These are phyloP conservation scores for Erannis defoliaria DNA, from an alignment of 2,888 invertebrate species.

Conservation along the genomic window DNA sequence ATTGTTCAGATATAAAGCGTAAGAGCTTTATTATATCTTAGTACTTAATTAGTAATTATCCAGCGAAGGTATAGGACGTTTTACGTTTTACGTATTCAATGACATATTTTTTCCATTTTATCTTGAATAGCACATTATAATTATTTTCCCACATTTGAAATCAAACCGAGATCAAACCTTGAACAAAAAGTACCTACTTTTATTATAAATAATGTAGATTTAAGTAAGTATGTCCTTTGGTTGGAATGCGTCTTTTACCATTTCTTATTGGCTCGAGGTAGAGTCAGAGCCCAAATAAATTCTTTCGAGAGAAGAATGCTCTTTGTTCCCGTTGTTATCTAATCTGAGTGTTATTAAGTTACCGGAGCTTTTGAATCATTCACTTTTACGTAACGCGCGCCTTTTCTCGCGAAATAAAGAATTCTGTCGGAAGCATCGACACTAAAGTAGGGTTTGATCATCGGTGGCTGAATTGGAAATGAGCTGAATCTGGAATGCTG, in stretches of 20 bases:
- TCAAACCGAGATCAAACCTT: conserved; percentile 24
- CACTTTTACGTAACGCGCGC: conserved; percentile 23
- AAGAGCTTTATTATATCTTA: too few relatives aligned
- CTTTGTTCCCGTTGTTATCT: conserved; percentile 57
- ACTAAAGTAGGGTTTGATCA: conserved; percentile 30
- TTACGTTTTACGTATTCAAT: conserved; percentile 18
- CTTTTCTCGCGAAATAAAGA: conserved; percentile 10
- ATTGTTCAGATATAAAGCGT: neutral
- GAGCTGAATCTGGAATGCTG: conserved; percentile 20
- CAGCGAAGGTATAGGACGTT: neutral
- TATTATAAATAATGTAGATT: too few relatives aligned
- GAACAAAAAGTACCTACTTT: neutral
- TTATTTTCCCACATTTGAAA: conserved; percentile 38
- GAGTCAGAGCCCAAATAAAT: conserved; percentile 38
- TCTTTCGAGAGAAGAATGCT: conserved; percentile 41
- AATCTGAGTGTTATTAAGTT: conserved; percentile 54
- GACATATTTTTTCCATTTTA: conserved; percentile 19
- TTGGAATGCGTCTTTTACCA: neutral
- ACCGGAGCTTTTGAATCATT: conserved; percentile 51
- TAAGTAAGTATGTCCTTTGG: neutral
- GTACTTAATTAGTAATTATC: too few relatives aligned
- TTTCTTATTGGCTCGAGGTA: conserved; percentile 11
- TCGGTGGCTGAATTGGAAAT: conserved; percentile 43
- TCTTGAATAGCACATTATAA: conserved; percentile 20
- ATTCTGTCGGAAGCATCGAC: conserved; percentile 12